Evolutionary conservation across 2,797 vertebrate species (phyloP), one percentile per base, ranked within the genome.

Genomic region (Sebastes taczanowskii): DNA sequence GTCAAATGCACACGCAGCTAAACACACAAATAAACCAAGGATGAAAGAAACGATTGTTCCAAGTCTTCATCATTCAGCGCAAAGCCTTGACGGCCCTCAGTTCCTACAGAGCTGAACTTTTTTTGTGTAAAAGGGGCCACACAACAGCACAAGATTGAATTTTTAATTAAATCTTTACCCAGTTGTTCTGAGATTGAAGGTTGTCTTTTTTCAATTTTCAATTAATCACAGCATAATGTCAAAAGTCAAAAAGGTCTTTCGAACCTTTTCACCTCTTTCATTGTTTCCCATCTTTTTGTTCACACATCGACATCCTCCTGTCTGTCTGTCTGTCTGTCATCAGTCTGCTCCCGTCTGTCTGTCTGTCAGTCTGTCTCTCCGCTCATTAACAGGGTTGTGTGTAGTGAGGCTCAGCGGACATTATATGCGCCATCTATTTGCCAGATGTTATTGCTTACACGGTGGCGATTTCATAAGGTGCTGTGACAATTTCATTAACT

Each of bases 391-490:
- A 70, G 84, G 92, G 92, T 89, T 79, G 89, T 91, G 59, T 79
- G 84, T 89, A 38, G 77, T 65, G 87, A 90, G 88, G 95, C 96
- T 95, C 88, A 73, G 87, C 88, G 10, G 82, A 93, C 91, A 93
- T 96, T 96, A 95, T 90, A 94, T 86, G 95, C 95, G 46, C 80
- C 86, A 92, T 81, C 92, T 93, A 88, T 92, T 96, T 87, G 92
- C 95, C 96, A 95, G 95, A 96, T 95, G 96, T 94, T 96, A 88
- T 91, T 95, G 84, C 95, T 96, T 93, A 93, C 88, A 70, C 78
- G 79, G 87, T 87, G 89, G 87, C 76, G 91, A 94, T 95, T 97
- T 96, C 94, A 91, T 93, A 94, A 96, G 94, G 94, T 89, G 80
- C 87, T 83, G 91, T 94, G 94, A 95, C 93, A 90, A 95, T 89